Conservation (phyloP, 2,113 vertebrate genomes). For the Antechinus stuartii region DNA sequence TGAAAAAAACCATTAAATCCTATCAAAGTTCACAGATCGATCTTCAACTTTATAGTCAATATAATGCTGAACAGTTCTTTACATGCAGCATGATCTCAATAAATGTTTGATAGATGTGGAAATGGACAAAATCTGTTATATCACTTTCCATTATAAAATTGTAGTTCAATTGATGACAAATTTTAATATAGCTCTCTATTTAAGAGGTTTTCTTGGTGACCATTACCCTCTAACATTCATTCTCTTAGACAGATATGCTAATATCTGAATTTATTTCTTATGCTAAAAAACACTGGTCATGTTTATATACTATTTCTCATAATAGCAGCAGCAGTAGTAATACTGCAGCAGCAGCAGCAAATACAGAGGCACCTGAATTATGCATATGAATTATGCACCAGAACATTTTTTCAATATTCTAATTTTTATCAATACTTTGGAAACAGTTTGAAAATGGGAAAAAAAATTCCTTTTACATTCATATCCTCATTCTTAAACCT, state of each 20-base stretch:
- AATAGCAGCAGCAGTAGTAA: not conserved
- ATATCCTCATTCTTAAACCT: not conserved
- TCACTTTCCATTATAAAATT: constrained; percentile 14
- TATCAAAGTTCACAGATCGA: not conserved
- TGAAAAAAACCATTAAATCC: not conserved
- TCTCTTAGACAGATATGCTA: constrained; percentile 12
- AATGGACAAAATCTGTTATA: not conserved
- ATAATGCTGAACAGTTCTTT: not conserved
- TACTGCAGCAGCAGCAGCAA: not conserved
- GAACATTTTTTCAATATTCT: not conserved
- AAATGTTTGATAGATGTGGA: not conserved
- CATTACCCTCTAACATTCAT: constrained; percentile 1
- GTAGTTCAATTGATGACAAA: constrained; percentile 37
- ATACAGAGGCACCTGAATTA: not conserved
- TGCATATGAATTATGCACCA: not conserved
- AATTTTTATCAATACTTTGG: not conserved
- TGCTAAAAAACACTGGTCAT: not conserved
- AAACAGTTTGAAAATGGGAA: constrained; percentile 23
- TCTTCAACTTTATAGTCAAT: not conserved
- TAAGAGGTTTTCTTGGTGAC: constrained; percentile 23
- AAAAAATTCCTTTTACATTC: not conserved
- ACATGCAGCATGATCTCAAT: not conserved
- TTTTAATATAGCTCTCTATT: constrained; percentile 34
- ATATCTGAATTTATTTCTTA: constrained; percentile 21
- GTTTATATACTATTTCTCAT: not conserved